These are phyloP conservation scores for Caenorhabditis sinica DNA, from an alignment of 2,888 invertebrate species.

Conservation along the genomic window DNA sequence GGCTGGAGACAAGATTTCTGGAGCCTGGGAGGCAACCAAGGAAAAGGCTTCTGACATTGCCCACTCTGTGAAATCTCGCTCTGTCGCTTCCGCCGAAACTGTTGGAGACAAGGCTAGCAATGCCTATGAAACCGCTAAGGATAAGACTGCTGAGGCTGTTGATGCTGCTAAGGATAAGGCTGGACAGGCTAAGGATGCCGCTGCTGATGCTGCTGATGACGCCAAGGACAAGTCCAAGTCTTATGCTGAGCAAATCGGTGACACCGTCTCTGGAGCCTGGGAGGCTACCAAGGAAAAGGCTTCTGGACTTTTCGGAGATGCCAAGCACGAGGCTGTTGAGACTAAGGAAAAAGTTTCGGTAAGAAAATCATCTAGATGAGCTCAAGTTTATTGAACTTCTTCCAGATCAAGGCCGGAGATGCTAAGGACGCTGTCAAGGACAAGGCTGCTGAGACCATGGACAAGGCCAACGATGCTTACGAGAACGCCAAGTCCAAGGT, in stretches of 20 bases:
- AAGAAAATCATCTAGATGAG: neutral
- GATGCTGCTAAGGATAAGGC: constrained; percentile 15
- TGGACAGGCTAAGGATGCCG: constrained; percentile 21
- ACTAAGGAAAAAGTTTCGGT: constrained; percentile 11
- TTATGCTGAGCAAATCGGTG: constrained; percentile 13
- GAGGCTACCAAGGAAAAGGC: constrained; percentile 28
- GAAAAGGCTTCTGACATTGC: constrained; percentile 31
- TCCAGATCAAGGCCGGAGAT: constrained; percentile 38
- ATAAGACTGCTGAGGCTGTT: constrained; percentile 10
- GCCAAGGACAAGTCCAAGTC: constrained; percentile 20
- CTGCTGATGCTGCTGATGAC: neutral
- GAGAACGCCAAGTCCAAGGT: neutral
- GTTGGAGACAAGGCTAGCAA: constrained; percentile 27
- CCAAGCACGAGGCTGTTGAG: constrained; percentile 2
- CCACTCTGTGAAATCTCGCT: constrained; percentile 26
- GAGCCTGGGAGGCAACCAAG: constrained; percentile 30
- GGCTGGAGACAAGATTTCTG: constrained; percentile 38
- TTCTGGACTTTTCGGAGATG: constrained; percentile 6
- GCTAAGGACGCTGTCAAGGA: constrained; percentile 31
- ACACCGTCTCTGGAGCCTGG: constrained; percentile 31
- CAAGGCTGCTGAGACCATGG: constrained; percentile 29
- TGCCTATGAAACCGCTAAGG: constrained; percentile 33
- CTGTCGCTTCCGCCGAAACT: constrained; percentile 6
- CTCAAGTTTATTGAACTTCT: neutral
- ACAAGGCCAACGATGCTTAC: constrained; percentile 10